phyloP scores from a whole-genome alignment of 2,888 invertebrate genomes.

The Pantelozetes paolii region DNA sequence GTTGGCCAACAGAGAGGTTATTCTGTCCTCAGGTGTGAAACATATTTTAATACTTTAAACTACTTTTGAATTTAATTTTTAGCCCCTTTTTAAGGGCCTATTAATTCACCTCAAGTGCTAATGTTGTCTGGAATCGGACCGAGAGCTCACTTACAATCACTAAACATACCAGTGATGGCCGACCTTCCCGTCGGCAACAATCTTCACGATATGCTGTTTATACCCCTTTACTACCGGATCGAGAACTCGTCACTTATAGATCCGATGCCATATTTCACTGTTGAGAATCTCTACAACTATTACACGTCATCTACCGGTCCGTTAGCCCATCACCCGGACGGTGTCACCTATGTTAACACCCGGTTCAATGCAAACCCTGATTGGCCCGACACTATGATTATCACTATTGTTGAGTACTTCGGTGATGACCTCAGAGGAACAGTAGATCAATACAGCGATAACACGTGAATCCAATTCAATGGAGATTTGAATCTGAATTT shows the following conservation, averaged over 20 bases:
- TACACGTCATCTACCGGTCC: conserved; percentile 11
- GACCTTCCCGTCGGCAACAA: conserved; percentile 38
- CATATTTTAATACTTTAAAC: background rate
- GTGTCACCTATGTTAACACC: background rate
- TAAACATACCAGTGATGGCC: conserved; percentile 18
- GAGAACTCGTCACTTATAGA: background rate
- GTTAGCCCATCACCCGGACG: conserved; percentile 31
- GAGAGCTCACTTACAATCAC: background rate
- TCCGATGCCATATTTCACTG: conserved; percentile 7
- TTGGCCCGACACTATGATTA: conserved; percentile 39
- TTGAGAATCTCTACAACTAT: conserved; percentile 15
- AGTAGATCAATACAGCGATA: conserved; percentile 22
- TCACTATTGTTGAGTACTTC: conserved; percentile 22
- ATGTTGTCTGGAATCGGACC: conserved; percentile 41
- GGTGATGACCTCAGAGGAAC: conserved; percentile 23
- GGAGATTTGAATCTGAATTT: too few species aligned
- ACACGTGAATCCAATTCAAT: too few species aligned
- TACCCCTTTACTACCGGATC: conserved; percentile 18
- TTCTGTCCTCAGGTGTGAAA: conserved; percentile 17
- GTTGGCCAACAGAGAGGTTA: background rate
- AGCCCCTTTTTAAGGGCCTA: background rate
- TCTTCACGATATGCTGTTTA: conserved; percentile 23
- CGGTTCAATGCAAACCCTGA: background rate
- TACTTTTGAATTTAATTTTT: background rate
- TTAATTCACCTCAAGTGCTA: conserved; percentile 38